Percentiles rank a stretch among this genome's conserved stretches.
These are phyloP conservation scores for Craterocephalus amniculus DNA, from an alignment of 2,797 vertebrate genomes.

Conservation along the genomic window DNA sequence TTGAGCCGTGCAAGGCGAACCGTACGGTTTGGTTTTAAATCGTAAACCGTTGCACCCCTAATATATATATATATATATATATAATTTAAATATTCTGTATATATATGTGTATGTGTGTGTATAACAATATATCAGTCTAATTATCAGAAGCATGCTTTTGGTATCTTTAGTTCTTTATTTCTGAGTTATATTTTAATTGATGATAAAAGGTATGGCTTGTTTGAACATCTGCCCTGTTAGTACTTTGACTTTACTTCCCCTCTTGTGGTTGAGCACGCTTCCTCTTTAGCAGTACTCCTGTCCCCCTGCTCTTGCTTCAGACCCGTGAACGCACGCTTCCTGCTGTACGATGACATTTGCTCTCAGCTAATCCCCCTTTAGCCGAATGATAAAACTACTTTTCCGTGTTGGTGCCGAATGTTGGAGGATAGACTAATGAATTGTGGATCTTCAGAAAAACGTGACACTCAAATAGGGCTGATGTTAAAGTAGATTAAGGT, in stretches of 20 bases:
- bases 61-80: too few relatives aligned
- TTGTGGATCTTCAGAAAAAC: background rate
- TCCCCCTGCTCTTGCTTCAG: conserved; percentile 46
- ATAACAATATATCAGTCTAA: too few relatives aligned
- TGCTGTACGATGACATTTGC: conserved; percentile 34
- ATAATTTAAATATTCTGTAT: too few relatives aligned
- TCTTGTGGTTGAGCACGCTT: conserved; percentile 57
- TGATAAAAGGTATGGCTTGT: background rate
- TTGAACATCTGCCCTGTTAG: conserved; percentile 13
- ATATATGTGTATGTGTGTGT: too few relatives aligned
- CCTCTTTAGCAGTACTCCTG: conserved; percentile 26
- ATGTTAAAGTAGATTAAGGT: background rate
- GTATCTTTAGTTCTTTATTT: too few relatives aligned
- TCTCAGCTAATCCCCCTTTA: conserved; percentile 7
- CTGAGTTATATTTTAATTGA: conserved; percentile 4
- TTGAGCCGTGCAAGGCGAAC: too few relatives aligned
- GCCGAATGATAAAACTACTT: background rate
- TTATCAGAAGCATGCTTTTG: too few relatives aligned
- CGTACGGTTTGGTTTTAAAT: too few relatives aligned
- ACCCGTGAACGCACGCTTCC: conserved; percentile 32
- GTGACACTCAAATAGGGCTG: background rate
- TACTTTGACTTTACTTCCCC: conserved; percentile 53
- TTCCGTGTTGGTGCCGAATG: background rate
- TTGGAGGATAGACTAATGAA: background rate
- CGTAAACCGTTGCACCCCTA: too few relatives aligned